Evolutionary conservation across 1,140 invertebrate species (phyloP), one percentile per base, ranked within the genome.

Genomic region (Trinorchestia longiramus): DNA sequence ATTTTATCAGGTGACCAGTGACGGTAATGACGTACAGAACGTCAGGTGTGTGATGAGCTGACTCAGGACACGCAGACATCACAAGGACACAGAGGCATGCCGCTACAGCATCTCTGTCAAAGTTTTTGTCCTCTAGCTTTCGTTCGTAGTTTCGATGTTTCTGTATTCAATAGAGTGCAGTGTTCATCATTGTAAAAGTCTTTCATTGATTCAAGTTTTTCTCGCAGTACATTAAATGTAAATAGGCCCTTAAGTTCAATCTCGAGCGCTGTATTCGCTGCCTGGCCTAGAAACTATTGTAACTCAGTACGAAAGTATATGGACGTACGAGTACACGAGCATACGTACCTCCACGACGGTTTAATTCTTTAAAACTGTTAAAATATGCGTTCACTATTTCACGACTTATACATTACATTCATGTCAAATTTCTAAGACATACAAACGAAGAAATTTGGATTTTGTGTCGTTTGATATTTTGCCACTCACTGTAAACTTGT

Each of bases 1-100:
- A 94, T 94, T 94, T 94, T 94, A 43, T 94, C 44, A 45, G 92
- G 44, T 94, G 92, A 94, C 92, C 44, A 43, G 92, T 8, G 19
- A 42, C 92, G 43, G 40, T 94, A 94, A 94, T 94, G 43, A 94
- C 43, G 92, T 47, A 44, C 44, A 40, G 92, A 43, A 43, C 92
- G 43, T 45, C 40, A 44, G 88, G 43, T 90, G 88, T 43, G 88
- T 94, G 92, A 94, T 45, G 43, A 36, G 92, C 44, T 15, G 92
- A 23, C 8, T 8, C 43, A 0, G 1, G 11, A 45, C 92, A 94
- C 92, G 92, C 92, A 94, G 6, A 28, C 92, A 8, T 40, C 43
- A 40, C 44, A 8, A 47, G 43, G 44, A 47, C 43, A 40, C 40
- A 40, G 43, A 43, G 40, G 43, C 43, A 42, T 0, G 41, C 11